A percentile compares a stretch with the other conserved stretches of the same genome.
phyloP scores from a whole-genome alignment of 2,113 vertebrate species.

The Chunga burmeisteri region DNA sequence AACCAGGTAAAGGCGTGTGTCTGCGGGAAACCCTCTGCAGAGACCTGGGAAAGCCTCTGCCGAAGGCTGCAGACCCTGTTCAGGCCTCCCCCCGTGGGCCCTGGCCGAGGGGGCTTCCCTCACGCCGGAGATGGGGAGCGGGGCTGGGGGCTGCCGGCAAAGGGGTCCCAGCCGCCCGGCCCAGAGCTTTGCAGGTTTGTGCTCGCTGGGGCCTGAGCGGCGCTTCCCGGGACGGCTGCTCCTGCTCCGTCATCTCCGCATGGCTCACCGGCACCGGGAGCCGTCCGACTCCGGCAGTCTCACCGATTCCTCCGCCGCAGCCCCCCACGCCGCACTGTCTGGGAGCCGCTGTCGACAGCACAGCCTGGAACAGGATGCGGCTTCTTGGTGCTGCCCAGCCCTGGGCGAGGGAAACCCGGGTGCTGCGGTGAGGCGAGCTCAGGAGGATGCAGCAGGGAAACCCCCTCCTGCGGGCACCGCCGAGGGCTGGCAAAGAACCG shows the following conservation, averaged over 20 bases:
- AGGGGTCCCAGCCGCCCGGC: not conserved
- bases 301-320: not conserved
- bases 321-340: not conserved
- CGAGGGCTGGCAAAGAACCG: not conserved
- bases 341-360: not conserved
- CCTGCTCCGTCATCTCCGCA: not conserved
- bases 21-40: not conserved
- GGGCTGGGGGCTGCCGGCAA: rapidly evolving
- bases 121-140: rapidly evolving
- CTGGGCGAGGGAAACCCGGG: not conserved
- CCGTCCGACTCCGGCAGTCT: not conserved
- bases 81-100: no score
- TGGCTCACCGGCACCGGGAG: not conserved
- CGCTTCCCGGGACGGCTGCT: not conserved
- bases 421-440: not conserved
- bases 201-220: not conserved
- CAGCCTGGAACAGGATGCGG: not conserved
- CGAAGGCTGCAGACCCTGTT: rapidly evolving
- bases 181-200: not conserved
- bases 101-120: not conserved
- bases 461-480: rapidly evolving
- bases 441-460: not conserved
- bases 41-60: not conserved
- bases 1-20: not conserved
- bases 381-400: not conserved